These are phyloP conservation scores for Solea solea DNA, from an alignment of 2,113 vertebrate genomes.

Conservation along the genomic window DNA sequence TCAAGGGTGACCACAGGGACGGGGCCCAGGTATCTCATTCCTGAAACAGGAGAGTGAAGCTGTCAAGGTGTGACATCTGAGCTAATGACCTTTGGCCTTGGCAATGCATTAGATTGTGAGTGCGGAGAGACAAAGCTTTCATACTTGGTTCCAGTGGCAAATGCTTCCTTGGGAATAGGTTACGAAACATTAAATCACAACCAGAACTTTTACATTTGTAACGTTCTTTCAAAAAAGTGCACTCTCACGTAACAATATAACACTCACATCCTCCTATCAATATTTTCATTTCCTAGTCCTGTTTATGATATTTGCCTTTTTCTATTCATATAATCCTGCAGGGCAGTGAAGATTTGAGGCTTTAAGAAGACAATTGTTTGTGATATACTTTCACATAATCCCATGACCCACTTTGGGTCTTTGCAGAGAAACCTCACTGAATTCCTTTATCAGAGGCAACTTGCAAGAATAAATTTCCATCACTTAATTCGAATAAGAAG, in stretches of 20 bases:
- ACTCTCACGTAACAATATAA: background rate
- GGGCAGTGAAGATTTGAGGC: slow-evolving; percentile 46
- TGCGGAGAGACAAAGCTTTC: slow-evolving; percentile 20
- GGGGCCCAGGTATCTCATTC: slow-evolving; percentile 66
- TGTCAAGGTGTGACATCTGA: slow-evolving; percentile 74
- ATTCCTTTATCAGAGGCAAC: slow-evolving; percentile 51
- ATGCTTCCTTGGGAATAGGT: background rate
- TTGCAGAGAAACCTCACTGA: slow-evolving; percentile 31
- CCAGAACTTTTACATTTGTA: background rate
- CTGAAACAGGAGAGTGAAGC: slow-evolving; percentile 73
- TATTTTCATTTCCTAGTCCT: slow-evolving; percentile 8
- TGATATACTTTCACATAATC: slow-evolving; percentile 65
- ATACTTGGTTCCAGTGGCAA: slow-evolving; percentile 2
- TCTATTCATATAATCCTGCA: slow-evolving; percentile 43
- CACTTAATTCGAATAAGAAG: slow-evolving; percentile 51
- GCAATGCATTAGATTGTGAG: slow-evolving; percentile 29
- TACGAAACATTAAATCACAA: background rate
- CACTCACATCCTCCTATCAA: background rate
- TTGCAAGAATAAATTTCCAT: slow-evolving; percentile 61
- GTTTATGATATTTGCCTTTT: slow-evolving; percentile 20
- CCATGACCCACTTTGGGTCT: slow-evolving; percentile 67
- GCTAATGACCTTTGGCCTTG: slow-evolving; percentile 63
- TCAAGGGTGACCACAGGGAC: slow-evolving; percentile 61
- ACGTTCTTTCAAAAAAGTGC: background rate
- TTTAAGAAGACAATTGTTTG: slow-evolving; percentile 62